Evolutionary conservation across 2,888 invertebrate genomes (phyloP), one percentile per base, ranked within the genome.

Genomic region (Gandaritis pyraliata): DNA sequence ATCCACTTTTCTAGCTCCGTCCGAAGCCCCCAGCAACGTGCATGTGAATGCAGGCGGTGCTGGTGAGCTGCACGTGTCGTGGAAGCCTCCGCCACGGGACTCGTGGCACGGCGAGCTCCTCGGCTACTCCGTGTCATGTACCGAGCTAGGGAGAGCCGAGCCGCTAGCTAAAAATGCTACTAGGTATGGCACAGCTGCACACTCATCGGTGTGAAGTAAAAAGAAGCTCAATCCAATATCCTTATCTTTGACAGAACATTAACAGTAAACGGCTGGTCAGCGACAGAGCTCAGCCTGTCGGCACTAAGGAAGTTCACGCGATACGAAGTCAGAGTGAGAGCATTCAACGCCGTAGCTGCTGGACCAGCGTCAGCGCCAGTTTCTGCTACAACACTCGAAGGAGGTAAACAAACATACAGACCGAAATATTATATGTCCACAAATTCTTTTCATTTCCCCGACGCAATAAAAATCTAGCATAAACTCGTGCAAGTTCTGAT

Each of bases 271-370:
- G 96, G 96, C 0, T 96, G 96, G 95, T 95, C 96, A 0, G 85
- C 93, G 0, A 93, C 93, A 8, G 94, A 94, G 69, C 91, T 95
- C 50, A 93, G 93, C 29, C 82, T 96, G 36, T 93, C 94, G 4
- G 94, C 95, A 0, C 86, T 96, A 29, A 93, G 94, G 61, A 96
- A 96, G 78, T 97, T 96, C 79, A 96, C 97, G 0, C 94, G 95
- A 53, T 97, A 97, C 82, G 95, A 95, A 58, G 94, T 97, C 8
- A 94, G 95, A 1, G 95, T 97, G 18, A 93, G 95, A 64, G 96
- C 97, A 0, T 97, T 96, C 82, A 97, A 97, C 83, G 94, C 94
- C 0, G 95, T 96, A 38, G 97, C 97, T 0, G 94, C 95, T 47
- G 96, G 97, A 0, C 96, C 97, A 0, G 92, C 94, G 0, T 95